Evolutionary conservation across 2,888 invertebrate genomes (phyloP), one percentile per base, ranked within the genome.

Genomic region (Anticlea derivata): DNA sequence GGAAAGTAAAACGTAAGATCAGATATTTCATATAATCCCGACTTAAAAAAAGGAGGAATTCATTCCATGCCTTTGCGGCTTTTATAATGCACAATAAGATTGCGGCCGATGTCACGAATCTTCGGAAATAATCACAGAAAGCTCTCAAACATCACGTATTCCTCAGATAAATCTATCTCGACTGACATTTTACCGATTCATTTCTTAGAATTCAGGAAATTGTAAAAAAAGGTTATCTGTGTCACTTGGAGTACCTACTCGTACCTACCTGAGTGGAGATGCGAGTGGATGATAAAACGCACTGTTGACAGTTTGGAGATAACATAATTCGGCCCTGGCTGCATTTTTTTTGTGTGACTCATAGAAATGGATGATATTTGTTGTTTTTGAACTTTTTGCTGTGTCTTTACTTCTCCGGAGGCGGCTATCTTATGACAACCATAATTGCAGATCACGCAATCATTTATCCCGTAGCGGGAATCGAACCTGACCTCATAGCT

Each of bases 161-260:
- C 40, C 7, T 38, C 11, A 58, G 59, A 63, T 66, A 65, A 62
- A 65, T 64, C 60, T 61, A 33, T 55, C 51, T 39, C 30, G 26
- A 50, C 46, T 54, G 50, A 43, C 47, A 52, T 59, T 68, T 65
- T 66, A 40, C 17, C 26, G 53, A 39, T 58, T 13, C 26, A 17
- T 17, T 58, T 63, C 57, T 55, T 44, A 31, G 49, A 54, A 58
- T 45, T 55, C 59, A 55, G 66, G 65, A 70, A 61, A 61, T 64
- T 54, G 51, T 55, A 61, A 62, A 68, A 63, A 59, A 56, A 49
- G 52, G 55, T 60, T 63, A 66, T 70, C 64, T 52, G 41, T 55
- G 55, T 61, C 49, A 48, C 57, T 65, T 39, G 31, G 29, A 22
- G n/a, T n/a, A n/a, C n/a, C n/a, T n/a, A n/a, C n/a, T n/a, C n/a